Evolutionary conservation across 37 sponge, comb jelly and placozoan species (phyloP), one percentile per base, ranked within the genome.

Genomic region (Petrosia ficiformis): DNA sequence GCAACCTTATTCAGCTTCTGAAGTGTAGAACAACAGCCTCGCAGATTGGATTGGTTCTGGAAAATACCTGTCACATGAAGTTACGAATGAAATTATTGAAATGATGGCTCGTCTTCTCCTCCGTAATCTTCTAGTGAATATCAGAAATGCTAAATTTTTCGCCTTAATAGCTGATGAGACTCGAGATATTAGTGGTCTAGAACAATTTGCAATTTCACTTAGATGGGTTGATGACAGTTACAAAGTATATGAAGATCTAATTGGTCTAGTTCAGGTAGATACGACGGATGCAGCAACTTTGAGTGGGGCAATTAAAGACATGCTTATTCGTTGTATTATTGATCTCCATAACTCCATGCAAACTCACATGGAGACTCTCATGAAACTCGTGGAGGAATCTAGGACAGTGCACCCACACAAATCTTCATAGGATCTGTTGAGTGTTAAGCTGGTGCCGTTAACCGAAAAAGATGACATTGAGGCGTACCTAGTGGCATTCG

Each of bases 1-100:
- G 80, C 11, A 85, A 85, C 44, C 59, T 85, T 38, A 19, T 71
- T 36, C 86, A 85, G n/a, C 67, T 78, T 24, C 44, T 85, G 39
- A 6, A 26, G 22, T 58, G 44, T 70, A 39, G 77, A 68, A 34
- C 40, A 25, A 43, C 64, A 57, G 39, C 57, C 22, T 77, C 22
- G 35, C 52, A 69, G 34, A 25, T n/a, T 84, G 72, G 72, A 37
- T 84, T 56, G 43, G 33, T 10, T 28, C 28, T 10, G 26, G 42
- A 38, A 39, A 78, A 22, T 84, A 84, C 39, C 29, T 78, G 38
- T 79, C 74, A 2, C 69, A 30, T 39, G 74, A 78, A 43, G 77
- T 85, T 36, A 32, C 70, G 8, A 79, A 85, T 79, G 79, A 85
- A 52, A 29, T 67, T 44, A 72, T 81, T 52, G 58, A 39, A 28